Evolutionary conservation across 2,113 vertebrate species (phyloP).

Genomic region (Siniperca knerii): DNA sequence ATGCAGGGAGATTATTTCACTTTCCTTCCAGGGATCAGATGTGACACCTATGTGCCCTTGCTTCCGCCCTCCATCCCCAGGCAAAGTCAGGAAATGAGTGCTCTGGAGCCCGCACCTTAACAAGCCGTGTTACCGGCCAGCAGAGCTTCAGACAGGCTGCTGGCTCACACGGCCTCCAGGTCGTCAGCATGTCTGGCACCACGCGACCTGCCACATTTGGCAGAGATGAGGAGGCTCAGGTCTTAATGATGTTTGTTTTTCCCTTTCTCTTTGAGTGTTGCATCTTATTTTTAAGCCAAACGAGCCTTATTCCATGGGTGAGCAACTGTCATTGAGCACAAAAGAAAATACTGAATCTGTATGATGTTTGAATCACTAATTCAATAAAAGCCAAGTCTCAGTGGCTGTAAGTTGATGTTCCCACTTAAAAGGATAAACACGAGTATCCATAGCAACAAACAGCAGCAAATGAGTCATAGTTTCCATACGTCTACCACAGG

Average conservation of each 20-base stretch:
- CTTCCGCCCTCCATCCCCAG: conserved; percentile 25
- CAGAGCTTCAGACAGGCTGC: conserved; percentile 59
- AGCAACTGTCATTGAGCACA: background rate
- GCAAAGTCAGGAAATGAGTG: conserved; percentile 72
- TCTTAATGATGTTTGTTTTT: conserved; percentile 67
- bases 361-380: conserved; percentile 18
- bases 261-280: conserved; percentile 16
- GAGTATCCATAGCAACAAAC: conserved; percentile 61
- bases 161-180: conserved; percentile 51
- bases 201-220: conserved; percentile 57
- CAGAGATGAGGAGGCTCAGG: conserved; percentile 32
- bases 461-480: conserved; percentile 65
- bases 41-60: conserved; percentile 54
- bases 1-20: conserved; percentile 23
- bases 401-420: conserved; percentile 34
- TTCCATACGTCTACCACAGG: conserved; percentile 65
- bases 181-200: conserved; percentile 71
- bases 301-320: background rate
- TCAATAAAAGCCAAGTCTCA: conserved; percentile 1
- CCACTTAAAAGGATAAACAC: conserved; percentile 56
- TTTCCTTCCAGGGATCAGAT: conserved; percentile 48
- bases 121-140: conserved; percentile 54
- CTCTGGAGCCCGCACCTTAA: conserved; percentile 54
- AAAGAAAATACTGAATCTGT: background rate
- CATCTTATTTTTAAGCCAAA: conserved; percentile 15